These are phyloP conservation scores for Athene cunicularia DNA, from an alignment of 2,113 vertebrate species.

Conservation along the genomic window DNA sequence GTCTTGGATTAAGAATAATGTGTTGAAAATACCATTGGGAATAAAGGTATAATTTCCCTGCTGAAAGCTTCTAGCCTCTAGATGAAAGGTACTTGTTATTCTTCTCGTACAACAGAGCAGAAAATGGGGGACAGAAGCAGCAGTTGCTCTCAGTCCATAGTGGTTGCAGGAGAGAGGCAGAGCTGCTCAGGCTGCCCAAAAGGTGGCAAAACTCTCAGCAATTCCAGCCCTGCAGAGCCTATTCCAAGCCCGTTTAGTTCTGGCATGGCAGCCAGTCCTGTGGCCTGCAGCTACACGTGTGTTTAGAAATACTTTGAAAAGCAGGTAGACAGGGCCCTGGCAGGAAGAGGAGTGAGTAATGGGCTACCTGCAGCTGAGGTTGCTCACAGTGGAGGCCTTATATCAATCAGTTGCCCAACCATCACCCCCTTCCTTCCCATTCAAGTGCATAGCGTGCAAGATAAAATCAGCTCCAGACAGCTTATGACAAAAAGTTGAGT, in stretches of 20 bases:
- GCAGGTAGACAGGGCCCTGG: not conserved
- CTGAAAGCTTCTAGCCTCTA: not conserved
- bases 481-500: not conserved
- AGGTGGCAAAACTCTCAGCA: not conserved
- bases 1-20: not conserved
- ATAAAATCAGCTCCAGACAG: not conserved
- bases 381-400: not conserved
- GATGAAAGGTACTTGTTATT: not conserved
- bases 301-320: not conserved
- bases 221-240: not conserved
- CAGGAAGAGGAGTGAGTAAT: not conserved
- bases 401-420: not conserved
- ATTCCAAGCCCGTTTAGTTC: not conserved
- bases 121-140: not conserved
- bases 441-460: not conserved
- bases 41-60: not conserved
- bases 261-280: not conserved
- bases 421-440: not conserved
- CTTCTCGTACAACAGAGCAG: not conserved
- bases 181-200: not conserved
- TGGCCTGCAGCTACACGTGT: not conserved
- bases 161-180: not conserved
- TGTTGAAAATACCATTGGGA: not conserved
- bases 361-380: not conserved
- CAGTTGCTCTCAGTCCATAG: not conserved